Base-by-base conservation (phyloP, 2,113 vertebrate genomes). In the Sinocyclocheilus anshuiensis region DNA sequence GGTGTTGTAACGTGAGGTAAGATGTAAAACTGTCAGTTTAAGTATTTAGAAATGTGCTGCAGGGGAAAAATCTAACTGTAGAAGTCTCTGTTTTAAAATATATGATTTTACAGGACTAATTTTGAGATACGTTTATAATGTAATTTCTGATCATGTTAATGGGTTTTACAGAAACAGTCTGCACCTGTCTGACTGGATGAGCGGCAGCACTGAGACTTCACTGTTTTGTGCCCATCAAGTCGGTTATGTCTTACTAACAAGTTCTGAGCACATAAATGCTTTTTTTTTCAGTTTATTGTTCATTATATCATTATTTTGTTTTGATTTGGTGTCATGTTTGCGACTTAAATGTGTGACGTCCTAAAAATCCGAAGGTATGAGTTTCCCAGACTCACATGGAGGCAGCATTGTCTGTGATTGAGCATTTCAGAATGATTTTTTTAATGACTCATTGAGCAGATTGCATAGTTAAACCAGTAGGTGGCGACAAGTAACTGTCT, bases 21-120 rank as follows among this genome's bases (percentile, higher is more conserved):
- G 65, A 33, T 33, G 65, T 69, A 69, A 33, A 69, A 33, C 65
- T 33, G 29, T 69, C 65, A 69, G 65, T 69, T 20, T 69, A 69
- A 65, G 63, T 24, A 2, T 13, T 65, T 13, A 29, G 24, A 65
- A 65, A 67, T 67, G 63, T 29, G 24, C 24, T n/a, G 29, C 24
- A 20, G 15, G 26, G 6, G 26, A 33, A 26, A 18, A 26, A 18
- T 33, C 13, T 69, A 16, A 69, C 63, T 67, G 13, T 16, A 20
- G 53, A 55, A 55, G 53, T 55, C 50, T 53, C 8, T 61, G 1
- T 53, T 53, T 15, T 26, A 65, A 65, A 24, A 65, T 24, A 26
- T n/a, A 26, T 26, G 11, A 6, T 65, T 29, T 67, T 26, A 67
- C 13, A 2, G 5, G 61, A 26, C 4, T 65, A 65, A 26, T 65